Conservation (phyloP, 2,113 vertebrate genomes). For the Cranoglanis bouderius region DNA sequence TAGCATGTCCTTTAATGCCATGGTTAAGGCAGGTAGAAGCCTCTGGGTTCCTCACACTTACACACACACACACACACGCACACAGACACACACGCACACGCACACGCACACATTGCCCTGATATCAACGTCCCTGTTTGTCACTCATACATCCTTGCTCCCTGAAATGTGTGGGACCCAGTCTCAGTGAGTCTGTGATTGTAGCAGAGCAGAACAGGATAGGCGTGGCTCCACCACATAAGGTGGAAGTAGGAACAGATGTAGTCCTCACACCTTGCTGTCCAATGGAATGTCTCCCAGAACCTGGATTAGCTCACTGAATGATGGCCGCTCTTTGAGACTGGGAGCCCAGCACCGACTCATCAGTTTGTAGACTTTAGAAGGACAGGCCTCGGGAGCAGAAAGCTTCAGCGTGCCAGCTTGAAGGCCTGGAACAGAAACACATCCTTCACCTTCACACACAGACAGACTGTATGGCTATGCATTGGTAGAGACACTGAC, state of each 20-base stretch:
- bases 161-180: constrained; percentile 73
- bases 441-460: neutral
- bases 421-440: constrained; percentile 77
- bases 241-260: constrained; percentile 15
- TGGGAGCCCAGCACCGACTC: constrained; percentile 89
- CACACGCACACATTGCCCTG: constrained; percentile 15
- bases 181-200: constrained; percentile 66
- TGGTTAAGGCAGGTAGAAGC: constrained; percentile 64
- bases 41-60: constrained; percentile 52
- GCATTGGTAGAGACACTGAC: neutral
- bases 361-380: constrained; percentile 89
- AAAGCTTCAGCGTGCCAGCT: constrained; percentile 81
- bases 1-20: constrained; percentile 55
- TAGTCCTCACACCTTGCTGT: constrained; percentile 86
- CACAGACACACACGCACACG: constrained; percentile 30
- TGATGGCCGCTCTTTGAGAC: constrained; percentile 92
- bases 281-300: constrained; percentile 82
- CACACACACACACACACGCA: constrained; percentile 30
- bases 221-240: neutral
- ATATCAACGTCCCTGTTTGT: constrained; percentile 30
- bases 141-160: constrained; percentile 54
- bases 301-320: constrained; percentile 86
- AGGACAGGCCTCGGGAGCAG: constrained; percentile 84
- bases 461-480: neutral
- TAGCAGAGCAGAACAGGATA: constrained; percentile 23